Percentiles rank a stretch among this genome's conserved stretches.
These are phyloP conservation scores for Holacanthus passer DNA, from an alignment of 2,113 vertebrate genomes.

Conservation along the genomic window DNA sequence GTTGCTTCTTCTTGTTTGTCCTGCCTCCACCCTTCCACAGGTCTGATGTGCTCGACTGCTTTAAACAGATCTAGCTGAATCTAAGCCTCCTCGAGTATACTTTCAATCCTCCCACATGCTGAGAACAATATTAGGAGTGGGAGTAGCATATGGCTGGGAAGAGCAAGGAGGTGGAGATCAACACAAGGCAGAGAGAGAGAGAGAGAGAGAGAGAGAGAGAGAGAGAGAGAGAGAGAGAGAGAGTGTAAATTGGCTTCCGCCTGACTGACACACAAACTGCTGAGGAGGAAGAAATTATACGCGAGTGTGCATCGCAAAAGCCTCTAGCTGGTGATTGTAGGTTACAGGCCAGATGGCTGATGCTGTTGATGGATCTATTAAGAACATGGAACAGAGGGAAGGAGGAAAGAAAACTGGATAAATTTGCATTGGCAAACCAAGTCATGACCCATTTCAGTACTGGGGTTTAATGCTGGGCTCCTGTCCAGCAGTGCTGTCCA, in stretches of 20 bases:
- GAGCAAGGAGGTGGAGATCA: not conserved
- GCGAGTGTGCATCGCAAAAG: constrained; percentile 22
- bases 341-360: constrained; percentile 59
- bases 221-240: not conserved
- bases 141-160: constrained; percentile 44
- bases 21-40: not conserved
- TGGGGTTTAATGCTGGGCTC: constrained; percentile 4
- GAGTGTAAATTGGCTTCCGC: constrained; percentile 30
- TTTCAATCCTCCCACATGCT: constrained; percentile 33
- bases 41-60: not conserved
- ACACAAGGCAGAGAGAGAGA: not conserved
- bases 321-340: constrained; percentile 55
- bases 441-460: constrained; percentile 29
- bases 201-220: not conserved
- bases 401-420: constrained; percentile 24
- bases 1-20: constrained; percentile 3
- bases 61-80: constrained; percentile 14
- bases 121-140: constrained; percentile 33
- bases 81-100: not conserved
- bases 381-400: constrained; percentile 33
- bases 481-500: not conserved
- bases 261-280: constrained; percentile 51
- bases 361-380: constrained; percentile 46
- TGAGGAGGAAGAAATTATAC: constrained; percentile 55
- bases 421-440: constrained; percentile 35